Conservation (phyloP, 2,113 vertebrate species). For the Mesocricetus auratus region DNA sequence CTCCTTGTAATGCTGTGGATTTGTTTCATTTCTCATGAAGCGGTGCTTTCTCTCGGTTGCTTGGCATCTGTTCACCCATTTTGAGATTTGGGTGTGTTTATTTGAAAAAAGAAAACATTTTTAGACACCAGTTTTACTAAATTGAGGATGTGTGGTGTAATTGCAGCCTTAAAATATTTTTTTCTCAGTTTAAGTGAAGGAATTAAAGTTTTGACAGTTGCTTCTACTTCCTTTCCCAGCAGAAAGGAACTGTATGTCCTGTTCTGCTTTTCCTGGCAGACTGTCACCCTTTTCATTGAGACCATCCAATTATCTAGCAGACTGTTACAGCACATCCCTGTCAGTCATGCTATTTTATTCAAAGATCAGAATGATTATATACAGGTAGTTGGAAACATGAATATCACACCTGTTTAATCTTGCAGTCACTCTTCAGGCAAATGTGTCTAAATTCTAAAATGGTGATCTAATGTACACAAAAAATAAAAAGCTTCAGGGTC, state of each 20-base stretch:
- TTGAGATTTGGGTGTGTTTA: constrained; percentile 33
- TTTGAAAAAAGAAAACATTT: neutral
- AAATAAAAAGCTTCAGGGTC: neutral
- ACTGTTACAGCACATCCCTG: neutral
- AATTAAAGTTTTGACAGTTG: constrained; percentile 51
- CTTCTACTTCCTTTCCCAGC: neutral
- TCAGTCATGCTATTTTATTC: constrained; percentile 45
- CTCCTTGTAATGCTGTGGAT: neutral
- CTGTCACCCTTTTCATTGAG: constrained; percentile 3
- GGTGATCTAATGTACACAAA: neutral
- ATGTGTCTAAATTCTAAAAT: neutral
- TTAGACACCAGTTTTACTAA: constrained; percentile 57
- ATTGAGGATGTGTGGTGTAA: constrained; percentile 24
- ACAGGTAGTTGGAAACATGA: neutral
- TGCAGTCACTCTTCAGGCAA: constrained; percentile 17
- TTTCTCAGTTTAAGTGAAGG: constrained; percentile 38
- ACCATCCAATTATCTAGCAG: neutral
- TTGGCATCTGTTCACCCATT: constrained; percentile 47
- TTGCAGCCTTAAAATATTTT: constrained; percentile 56
- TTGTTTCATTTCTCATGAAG: constrained; percentile 22
- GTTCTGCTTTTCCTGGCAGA: neutral
- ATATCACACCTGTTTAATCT: neutral
- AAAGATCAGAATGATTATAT: constrained; percentile 35
- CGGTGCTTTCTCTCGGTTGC: neutral
- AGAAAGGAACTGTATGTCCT: neutral